Conservation (phyloP, 2,113 vertebrate genomes). For the Saiga tatarica region DNA sequence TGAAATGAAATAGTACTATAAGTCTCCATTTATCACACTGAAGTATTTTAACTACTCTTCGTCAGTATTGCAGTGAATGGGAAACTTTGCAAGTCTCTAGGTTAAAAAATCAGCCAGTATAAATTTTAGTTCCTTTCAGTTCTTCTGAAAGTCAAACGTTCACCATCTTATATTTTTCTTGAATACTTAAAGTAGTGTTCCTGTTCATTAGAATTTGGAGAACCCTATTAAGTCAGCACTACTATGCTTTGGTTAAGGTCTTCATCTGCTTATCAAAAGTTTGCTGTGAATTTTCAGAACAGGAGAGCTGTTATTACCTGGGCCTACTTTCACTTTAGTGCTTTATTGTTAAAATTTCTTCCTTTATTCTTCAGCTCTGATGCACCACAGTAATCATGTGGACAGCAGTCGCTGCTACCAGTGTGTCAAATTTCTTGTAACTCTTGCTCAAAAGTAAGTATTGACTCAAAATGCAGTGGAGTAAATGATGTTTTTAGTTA, state of each 20-base stretch:
- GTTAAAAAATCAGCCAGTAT: background rate
- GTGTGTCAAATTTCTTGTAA: slow-evolving; percentile 98
- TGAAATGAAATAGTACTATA: background rate
- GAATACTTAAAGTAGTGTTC: background rate
- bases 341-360: background rate
- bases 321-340: background rate
- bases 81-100: background rate
- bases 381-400: slow-evolving; percentile 98
- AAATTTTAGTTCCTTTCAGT: background rate
- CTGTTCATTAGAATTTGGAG: background rate
- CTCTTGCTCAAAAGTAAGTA: slow-evolving; percentile 98
- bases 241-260: background rate
- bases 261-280: background rate
- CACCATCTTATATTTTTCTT: background rate
- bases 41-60: background rate
- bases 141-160: background rate
- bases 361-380: slow-evolving; percentile 87
- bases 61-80: fast-evolving
- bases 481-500: background rate
- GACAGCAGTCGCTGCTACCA: slow-evolving; percentile 99
- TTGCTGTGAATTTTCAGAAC: background rate
- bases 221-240: background rate
- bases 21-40: background rate
- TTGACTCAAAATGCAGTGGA: background rate
- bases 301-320: background rate